Percentiles rank a stretch among this genome's conserved stretches.
Conservation (phyloP, 2,888 invertebrate genomes). For the Harmothoe impar region DNA sequence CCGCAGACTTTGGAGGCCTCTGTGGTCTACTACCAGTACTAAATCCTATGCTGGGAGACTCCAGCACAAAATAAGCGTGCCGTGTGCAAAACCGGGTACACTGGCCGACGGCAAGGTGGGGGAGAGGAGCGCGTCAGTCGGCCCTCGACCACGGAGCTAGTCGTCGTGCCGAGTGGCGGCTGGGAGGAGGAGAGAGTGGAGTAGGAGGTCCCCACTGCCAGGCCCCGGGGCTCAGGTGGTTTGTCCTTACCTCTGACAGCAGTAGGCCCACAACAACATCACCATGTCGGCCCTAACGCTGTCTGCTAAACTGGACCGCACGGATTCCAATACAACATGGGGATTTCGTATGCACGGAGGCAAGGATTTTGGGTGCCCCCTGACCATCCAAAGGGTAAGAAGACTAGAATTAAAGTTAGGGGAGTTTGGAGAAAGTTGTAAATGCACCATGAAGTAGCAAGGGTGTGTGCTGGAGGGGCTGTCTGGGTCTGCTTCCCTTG, state of each 20-base stretch:
- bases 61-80: slow-evolving; percentile 58
- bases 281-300: slow-evolving; percentile 67
- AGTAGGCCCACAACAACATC: background rate
- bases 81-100: slow-evolving; percentile 64
- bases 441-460: background rate
- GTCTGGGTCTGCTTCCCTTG: no score
- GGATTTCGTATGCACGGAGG: slow-evolving; percentile 84
- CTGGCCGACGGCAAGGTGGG: background rate
- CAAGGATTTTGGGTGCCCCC: slow-evolving; percentile 81
- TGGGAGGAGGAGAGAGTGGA: background rate
- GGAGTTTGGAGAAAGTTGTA: background rate
- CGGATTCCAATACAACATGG: slow-evolving; percentile 79
- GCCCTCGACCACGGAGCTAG: slow-evolving; percentile 19
- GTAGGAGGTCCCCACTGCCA: background rate
- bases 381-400: slow-evolving; percentile 81
- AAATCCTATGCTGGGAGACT: background rate
- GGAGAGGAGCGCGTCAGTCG: background rate
- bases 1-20: no score
- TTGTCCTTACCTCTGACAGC: background rate
- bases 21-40: no score
- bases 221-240: slow-evolving; percentile 32
- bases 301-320: slow-evolving; percentile 70
- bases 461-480: no score
- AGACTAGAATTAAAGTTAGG: background rate
- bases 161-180: slow-evolving; percentile 26